Conservation (phyloP, 2,888 invertebrate species). For the Polymixis lichenea region DNA sequence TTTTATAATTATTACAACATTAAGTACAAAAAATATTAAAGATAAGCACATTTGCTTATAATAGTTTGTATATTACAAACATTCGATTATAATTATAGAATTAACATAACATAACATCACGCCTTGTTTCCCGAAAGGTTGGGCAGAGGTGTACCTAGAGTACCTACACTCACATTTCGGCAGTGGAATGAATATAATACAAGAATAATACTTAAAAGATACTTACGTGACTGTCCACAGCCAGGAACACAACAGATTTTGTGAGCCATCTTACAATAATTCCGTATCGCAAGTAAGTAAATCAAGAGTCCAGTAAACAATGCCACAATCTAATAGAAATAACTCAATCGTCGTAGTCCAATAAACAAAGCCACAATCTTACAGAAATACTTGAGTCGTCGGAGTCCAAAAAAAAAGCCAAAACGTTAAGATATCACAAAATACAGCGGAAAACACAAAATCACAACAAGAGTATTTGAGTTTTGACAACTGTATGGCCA, state of each 20-base stretch:
- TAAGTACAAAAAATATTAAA: background rate
- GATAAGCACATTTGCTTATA: background rate
- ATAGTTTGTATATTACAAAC: background rate
- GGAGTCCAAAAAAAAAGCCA: background rate
- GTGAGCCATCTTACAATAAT: conserved; percentile 9
- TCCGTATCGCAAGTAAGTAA: background rate
- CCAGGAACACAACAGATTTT: conserved; percentile 7
- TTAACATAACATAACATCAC: no score
- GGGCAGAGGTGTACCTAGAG: no score
- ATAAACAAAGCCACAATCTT: conserved; percentile 1
- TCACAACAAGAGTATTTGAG: background rate
- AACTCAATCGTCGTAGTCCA: background rate
- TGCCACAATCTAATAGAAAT: background rate
- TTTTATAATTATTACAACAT: background rate
- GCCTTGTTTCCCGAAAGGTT: no score
- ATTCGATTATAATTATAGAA: background rate
- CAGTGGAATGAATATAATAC: no score
- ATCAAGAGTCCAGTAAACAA: conserved; percentile 1
- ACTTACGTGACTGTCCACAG: conserved; percentile 8
- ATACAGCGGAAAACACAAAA: conserved; percentile 7
- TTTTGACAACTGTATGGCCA: background rate
- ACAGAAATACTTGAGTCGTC: conserved; percentile 8
- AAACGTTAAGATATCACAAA: background rate
- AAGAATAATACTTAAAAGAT: background rate
- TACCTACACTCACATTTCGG: no score